Conservation (phyloP, 2,113 vertebrate species). For the Crocuta crocuta region DNA sequence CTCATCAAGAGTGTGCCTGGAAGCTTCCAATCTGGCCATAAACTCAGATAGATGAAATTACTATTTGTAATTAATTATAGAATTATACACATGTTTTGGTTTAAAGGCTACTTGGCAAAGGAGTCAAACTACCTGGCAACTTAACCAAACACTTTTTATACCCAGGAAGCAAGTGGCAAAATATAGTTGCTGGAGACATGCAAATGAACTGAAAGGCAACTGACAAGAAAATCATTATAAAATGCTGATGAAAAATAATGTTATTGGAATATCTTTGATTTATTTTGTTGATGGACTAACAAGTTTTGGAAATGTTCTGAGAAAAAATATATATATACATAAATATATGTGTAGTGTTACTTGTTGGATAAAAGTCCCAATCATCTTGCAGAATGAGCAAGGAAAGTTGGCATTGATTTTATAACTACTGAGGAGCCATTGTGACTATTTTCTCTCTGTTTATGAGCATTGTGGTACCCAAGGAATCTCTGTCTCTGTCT, state of each 20-base stretch:
- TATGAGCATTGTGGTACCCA: not conserved
- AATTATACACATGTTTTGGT: constrained; percentile 32
- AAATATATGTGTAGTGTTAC: not conserved
- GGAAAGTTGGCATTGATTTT: not conserved
- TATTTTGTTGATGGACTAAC: not conserved
- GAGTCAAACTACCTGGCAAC: constrained; percentile 10
- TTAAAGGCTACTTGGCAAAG: constrained; percentile 58
- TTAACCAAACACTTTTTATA: not conserved
- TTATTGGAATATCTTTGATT: not conserved
- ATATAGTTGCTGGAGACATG: not conserved
- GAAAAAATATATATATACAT: not conserved
- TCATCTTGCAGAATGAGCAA: not conserved
- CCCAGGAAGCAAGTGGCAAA: not conserved
- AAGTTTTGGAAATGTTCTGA: not conserved
- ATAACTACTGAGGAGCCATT: not conserved
- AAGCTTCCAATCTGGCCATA: constrained; percentile 61
- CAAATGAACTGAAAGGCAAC: not conserved
- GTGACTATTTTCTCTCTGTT: not conserved
- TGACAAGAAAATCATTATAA: not conserved
- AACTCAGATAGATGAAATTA: constrained; percentile 64
- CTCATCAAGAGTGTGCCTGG: constrained; percentile 45
- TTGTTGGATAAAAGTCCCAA: not conserved
- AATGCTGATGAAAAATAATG: not conserved
- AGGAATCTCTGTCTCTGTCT: not conserved
- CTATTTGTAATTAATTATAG: constrained; percentile 64